Evolutionary conservation across 2,888 invertebrate species (phyloP).

Genomic region (Pammene aurita): DNA sequence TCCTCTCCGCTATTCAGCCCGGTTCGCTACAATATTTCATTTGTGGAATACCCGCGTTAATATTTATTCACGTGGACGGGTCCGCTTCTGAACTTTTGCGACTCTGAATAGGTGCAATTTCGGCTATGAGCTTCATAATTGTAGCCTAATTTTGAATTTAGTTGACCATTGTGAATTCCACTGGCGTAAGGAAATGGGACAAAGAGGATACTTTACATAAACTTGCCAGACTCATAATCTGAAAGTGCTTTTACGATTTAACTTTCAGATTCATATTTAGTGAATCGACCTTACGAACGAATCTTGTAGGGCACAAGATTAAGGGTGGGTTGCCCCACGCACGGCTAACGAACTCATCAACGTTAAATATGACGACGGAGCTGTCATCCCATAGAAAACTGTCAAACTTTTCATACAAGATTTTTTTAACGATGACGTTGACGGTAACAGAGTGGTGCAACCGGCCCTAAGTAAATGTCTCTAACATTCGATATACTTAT

Average conservation of each 20-base stretch:
- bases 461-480: not conserved
- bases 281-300: not conserved
- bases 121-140: constrained; percentile 25
- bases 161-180: constrained; percentile 15
- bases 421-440: too few relatives aligned
- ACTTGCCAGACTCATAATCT: constrained; percentile 6
- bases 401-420: too few relatives aligned
- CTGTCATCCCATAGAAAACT: too few relatives aligned
- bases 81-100: constrained; percentile 35
- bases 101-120: constrained; percentile 39
- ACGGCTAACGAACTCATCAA: too few relatives aligned
- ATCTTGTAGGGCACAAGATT: too few relatives aligned
- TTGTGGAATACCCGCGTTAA: constrained; percentile 42
- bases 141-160: constrained; percentile 25
- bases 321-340: too few relatives aligned
- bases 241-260: constrained; percentile 11
- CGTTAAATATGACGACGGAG: too few relatives aligned
- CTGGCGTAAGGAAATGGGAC: constrained; percentile 3
- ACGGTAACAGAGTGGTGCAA: too few relatives aligned
- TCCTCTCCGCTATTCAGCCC: constrained; percentile 56
- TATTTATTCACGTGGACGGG: constrained; percentile 41
- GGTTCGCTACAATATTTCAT: constrained; percentile 47
- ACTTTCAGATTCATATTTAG: not conserved
- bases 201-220: not conserved
- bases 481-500: not conserved